A percentile compares a stretch with the other conserved stretches of the same genome.
phyloP scores from a whole-genome alignment of 2,113 vertebrate genomes.

The Ciconia boyciana region DNA sequence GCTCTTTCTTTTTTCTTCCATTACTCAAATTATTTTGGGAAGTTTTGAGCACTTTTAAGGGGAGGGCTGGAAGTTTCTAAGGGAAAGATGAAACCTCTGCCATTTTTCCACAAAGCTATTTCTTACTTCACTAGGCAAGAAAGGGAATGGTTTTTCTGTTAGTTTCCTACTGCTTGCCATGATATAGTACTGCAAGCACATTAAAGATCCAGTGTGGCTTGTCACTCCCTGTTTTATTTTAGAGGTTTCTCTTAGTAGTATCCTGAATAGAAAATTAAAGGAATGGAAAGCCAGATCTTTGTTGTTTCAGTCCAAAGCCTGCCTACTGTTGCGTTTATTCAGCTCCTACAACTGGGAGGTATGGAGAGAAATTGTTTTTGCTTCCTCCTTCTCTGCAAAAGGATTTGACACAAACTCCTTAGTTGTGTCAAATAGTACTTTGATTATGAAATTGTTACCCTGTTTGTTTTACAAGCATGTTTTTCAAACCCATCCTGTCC shows the following conservation, averaged over 20 bases:
- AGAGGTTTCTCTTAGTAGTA: background rate
- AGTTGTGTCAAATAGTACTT: background rate
- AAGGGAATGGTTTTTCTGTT: background rate
- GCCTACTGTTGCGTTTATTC: background rate
- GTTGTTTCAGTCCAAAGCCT: background rate
- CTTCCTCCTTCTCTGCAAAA: background rate
- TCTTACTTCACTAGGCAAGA: background rate
- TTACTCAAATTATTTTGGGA: background rate
- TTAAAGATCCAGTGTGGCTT: background rate
- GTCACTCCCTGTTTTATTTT: background rate
- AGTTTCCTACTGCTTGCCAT: background rate
- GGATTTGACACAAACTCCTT: background rate
- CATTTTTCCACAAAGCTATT: background rate
- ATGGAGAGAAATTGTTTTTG: background rate
- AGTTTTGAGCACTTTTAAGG: background rate
- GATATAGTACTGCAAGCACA: accelerated
- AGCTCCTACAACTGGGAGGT: background rate
- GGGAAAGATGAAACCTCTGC: background rate
- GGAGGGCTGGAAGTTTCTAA: background rate
- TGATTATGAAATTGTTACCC: background rate
- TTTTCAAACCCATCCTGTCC: background rate
- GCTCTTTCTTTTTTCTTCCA: background rate
- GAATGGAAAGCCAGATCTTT: background rate
- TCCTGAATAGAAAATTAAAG: background rate
- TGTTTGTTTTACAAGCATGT: background rate